Conservation (phyloP, 2,113 vertebrate species). For the Penelope pileata region DNA sequence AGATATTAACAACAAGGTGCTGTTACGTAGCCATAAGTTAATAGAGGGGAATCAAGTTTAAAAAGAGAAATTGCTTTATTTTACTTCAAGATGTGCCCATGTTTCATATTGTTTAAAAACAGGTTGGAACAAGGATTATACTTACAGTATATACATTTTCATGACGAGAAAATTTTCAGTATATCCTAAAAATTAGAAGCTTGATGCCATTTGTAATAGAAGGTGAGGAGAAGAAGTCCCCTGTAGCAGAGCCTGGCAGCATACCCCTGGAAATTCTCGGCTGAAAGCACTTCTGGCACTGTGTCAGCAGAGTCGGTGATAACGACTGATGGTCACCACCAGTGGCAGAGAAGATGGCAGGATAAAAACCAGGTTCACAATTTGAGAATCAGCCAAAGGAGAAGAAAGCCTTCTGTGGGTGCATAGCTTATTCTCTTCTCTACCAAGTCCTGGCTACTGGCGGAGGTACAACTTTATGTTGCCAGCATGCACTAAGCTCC, state of each 20-base stretch:
- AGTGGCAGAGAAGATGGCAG: background rate
- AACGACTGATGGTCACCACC: background rate
- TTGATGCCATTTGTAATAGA: background rate
- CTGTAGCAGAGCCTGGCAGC: background rate
- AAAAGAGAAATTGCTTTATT: background rate
- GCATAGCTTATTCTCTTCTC: background rate
- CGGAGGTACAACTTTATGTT: background rate
- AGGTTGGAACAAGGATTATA: background rate
- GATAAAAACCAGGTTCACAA: background rate
- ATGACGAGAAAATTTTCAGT: background rate
- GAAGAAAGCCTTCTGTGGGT: background rate
- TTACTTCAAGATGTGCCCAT: background rate
- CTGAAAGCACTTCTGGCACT: background rate
- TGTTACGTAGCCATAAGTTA: background rate
- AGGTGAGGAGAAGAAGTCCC: background rate
- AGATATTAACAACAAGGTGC: background rate
- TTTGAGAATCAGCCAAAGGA: background rate
- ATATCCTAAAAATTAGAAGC: background rate
- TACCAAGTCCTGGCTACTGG: background rate
- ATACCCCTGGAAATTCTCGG: background rate
- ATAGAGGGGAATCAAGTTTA: background rate
- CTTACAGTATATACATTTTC: background rate
- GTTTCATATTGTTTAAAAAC: background rate
- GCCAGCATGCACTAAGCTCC: background rate
- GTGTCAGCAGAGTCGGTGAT: background rate